These are phyloP conservation scores for Acrossocheilus fasciatus DNA, from an alignment of 2,797 vertebrate species.

Conservation along the genomic window DNA sequence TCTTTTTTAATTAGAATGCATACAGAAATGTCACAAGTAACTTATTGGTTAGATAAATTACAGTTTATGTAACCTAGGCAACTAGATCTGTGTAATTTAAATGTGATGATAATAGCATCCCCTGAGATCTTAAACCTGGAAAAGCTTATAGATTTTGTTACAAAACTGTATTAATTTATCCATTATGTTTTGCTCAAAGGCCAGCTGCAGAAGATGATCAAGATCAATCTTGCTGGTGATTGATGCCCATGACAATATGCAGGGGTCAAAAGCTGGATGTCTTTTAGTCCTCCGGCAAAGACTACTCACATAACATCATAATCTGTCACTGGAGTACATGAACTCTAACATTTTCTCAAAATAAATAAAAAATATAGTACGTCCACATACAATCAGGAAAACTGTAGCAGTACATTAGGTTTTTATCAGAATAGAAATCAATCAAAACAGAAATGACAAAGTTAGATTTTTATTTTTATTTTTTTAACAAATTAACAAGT, in stretches of 20 bases:
- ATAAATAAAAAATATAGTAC: neutral
- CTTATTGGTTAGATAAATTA: neutral
- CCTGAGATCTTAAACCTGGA: neutral
- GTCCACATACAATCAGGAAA: neutral
- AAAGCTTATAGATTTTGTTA: neutral
- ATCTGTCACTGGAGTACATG: neutral
- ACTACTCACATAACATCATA: neutral
- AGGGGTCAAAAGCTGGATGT: neutral
- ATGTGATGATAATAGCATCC: neutral
- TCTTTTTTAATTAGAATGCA: neutral
- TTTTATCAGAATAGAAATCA: neutral
- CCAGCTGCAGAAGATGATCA: neutral
- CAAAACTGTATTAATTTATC: neutral
- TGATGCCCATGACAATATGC: neutral
- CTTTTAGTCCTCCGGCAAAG: neutral
- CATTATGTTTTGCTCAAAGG: neutral
- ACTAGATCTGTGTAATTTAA: neutral
- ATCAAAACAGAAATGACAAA: neutral
- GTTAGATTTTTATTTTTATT: too few relatives aligned
- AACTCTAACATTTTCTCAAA: neutral
- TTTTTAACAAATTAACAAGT: too few relatives aligned
- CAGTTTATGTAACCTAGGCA: neutral
- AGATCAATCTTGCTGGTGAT: neutral
- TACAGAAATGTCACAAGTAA: neutral
- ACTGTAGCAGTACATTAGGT: neutral